Percentiles rank a stretch among this genome's conserved stretches.
Conservation (phyloP, 2,797 vertebrate species). For the Aplochiton taeniatus region DNA sequence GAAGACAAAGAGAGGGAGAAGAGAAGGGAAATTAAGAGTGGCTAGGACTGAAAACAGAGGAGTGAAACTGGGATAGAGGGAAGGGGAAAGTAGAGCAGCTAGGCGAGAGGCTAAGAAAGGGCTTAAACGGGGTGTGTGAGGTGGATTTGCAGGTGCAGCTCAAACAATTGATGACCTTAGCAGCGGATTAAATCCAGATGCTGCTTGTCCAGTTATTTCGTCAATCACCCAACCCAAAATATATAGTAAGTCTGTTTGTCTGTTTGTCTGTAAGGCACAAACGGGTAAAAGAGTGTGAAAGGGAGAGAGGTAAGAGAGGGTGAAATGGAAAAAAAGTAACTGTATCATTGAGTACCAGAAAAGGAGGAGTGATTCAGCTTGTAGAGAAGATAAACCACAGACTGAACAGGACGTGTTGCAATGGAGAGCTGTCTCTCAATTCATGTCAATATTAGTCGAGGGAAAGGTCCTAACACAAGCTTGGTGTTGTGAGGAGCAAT, state of each 20-base stretch:
- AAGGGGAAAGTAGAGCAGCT: background rate
- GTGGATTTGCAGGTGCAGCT: constrained; percentile 74
- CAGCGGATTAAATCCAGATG: constrained; percentile 80
- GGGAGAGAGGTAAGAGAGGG: constrained; percentile 17
- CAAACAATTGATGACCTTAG: constrained; percentile 77
- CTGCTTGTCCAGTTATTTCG: constrained; percentile 69
- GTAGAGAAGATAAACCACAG: constrained; percentile 50
- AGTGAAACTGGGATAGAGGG: background rate
- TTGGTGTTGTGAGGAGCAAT: constrained; percentile 45
- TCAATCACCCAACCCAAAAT: constrained; percentile 58
- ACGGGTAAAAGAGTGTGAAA: constrained; percentile 3
- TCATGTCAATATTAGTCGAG: constrained; percentile 67
- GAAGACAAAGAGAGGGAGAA: background rate
- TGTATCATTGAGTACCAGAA: constrained; percentile 33
- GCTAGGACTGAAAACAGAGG: background rate
- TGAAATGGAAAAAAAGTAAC: constrained; percentile 25
- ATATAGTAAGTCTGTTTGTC: too few relatives aligned
- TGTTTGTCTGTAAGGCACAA: background rate
- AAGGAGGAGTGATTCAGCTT: background rate
- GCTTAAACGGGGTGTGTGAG: background rate
- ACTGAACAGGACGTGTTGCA: constrained; percentile 57
- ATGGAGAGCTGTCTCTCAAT: constrained; percentile 48
- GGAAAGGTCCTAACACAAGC: constrained; percentile 62
- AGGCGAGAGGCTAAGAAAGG: background rate
- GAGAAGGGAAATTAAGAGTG: background rate